Evolutionary conservation across 2,888 invertebrate species (phyloP).

Genomic region (Sphecodes monilicornis): DNA sequence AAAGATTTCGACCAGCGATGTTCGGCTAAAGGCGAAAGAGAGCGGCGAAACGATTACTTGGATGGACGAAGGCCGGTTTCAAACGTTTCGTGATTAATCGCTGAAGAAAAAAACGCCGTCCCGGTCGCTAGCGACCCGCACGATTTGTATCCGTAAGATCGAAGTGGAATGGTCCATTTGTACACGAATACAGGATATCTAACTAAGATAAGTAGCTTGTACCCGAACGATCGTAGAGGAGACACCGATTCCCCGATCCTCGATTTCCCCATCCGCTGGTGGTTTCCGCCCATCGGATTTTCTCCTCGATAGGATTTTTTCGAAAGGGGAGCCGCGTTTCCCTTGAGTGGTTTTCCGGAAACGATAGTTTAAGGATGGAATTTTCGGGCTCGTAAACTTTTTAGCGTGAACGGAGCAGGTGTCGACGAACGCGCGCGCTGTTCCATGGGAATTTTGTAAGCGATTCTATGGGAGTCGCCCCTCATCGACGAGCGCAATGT

Average conservation of each 20-base stretch:
- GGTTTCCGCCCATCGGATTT: not conserved
- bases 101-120: constrained; percentile 31
- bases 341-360: not conserved
- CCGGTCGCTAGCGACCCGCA: constrained; percentile 25
- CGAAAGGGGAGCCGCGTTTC: not conserved
- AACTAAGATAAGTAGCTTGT: constrained; percentile 4
- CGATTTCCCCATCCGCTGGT: not conserved
- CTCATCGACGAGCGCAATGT: constrained; percentile 28
- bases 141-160: constrained; percentile 38
- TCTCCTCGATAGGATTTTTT: not conserved
- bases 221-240: not conserved
- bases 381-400: constrained; percentile 4
- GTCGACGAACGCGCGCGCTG: not conserved
- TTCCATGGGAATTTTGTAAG: constrained; percentile 60
- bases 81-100: constrained; percentile 2
- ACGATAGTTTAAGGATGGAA: not conserved
- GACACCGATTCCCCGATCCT: not conserved
- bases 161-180: constrained; percentile 5
- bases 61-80: not conserved
- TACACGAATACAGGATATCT: not conserved
- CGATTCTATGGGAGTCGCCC: constrained; percentile 18
- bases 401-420: not conserved
- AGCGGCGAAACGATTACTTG: not conserved
- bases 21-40: not conserved
- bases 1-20: not conserved